Percentiles rank a stretch among this genome's conserved stretches.
Evolutionary conservation across 2,888 invertebrate genomes (phyloP).

Genomic region (Zelleria hepariella): DNA sequence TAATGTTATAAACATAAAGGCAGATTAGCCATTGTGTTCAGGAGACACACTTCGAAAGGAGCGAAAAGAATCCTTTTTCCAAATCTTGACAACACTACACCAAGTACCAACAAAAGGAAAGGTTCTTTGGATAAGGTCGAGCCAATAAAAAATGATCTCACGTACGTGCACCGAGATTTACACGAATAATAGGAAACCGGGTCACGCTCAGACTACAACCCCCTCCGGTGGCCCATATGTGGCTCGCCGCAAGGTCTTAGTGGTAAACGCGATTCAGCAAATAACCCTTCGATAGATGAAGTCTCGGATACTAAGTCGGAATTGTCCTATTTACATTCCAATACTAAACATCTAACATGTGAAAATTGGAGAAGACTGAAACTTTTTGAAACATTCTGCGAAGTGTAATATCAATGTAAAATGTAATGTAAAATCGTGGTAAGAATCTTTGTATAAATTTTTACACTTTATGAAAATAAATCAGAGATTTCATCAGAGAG

Average conservation of each 20-base stretch:
- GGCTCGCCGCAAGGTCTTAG: neutral
- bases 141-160: conserved; percentile 46
- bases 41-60: neutral
- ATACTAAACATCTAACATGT: no score
- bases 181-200: conserved; percentile 41
- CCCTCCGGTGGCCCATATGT: neutral
- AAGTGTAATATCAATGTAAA: no score
- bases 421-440: no score
- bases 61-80: neutral
- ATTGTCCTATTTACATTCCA: neutral
- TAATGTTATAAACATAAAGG: no score
- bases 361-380: no score
- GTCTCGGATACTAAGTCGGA: neutral
- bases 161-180: conserved; percentile 36
- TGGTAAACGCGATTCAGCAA: conserved; percentile 19
- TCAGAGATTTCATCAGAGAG: no score
- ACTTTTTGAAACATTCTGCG: no score
- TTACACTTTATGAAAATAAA: no score
- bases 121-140: conserved; percentile 23
- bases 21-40: no score
- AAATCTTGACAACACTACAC: neutral
- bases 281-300: neutral
- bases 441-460: no score
- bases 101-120: neutral
- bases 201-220: neutral